Conservation (phyloP, 2,888 invertebrate genomes). For the Chalcosyrphus nemorum region DNA sequence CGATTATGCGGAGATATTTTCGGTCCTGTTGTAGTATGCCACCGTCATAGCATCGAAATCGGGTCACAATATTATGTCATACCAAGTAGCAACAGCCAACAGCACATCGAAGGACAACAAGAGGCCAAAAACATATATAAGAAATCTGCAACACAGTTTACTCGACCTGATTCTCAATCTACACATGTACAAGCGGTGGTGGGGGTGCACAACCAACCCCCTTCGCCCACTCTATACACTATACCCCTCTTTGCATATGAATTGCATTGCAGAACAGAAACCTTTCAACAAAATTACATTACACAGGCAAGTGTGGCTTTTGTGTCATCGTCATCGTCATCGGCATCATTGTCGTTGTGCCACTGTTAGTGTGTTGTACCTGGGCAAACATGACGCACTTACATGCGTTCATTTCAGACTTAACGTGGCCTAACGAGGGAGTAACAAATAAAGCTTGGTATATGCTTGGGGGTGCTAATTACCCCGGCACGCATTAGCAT, state of each 20-base stretch:
- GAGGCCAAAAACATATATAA: neutral
- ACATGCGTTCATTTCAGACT: constrained; percentile 40
- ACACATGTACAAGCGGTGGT: neutral
- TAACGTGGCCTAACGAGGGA: constrained; percentile 40
- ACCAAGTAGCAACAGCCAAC: constrained; percentile 6
- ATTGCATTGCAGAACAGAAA: constrained; percentile 52
- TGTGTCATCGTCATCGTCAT: constrained; percentile 28
- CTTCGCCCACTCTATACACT: too few species aligned
- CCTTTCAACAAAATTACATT: constrained; percentile 57
- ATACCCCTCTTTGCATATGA: neutral
- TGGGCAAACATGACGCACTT: constrained; percentile 43
- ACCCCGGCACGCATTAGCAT: constrained; percentile 28
- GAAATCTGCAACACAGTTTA: constrained; percentile 32
- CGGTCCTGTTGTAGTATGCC: constrained; percentile 30
- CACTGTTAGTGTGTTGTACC: constrained; percentile 4
- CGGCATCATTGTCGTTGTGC: neutral
- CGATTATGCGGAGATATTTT: constrained; percentile 65
- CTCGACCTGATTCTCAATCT: constrained; percentile 43
- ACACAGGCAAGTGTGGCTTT: neutral
- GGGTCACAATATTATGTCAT: constrained; percentile 59
- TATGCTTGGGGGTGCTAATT: constrained; percentile 31
- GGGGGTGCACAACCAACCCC: neutral
- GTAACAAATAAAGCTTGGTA: neutral
- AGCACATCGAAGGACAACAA: constrained; percentile 39
- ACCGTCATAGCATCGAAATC: constrained; percentile 36